Evolutionary conservation across 2,888 invertebrate genomes (phyloP), one percentile per base, ranked within the genome.

Genomic region (Parnassius glacialis): DNA sequence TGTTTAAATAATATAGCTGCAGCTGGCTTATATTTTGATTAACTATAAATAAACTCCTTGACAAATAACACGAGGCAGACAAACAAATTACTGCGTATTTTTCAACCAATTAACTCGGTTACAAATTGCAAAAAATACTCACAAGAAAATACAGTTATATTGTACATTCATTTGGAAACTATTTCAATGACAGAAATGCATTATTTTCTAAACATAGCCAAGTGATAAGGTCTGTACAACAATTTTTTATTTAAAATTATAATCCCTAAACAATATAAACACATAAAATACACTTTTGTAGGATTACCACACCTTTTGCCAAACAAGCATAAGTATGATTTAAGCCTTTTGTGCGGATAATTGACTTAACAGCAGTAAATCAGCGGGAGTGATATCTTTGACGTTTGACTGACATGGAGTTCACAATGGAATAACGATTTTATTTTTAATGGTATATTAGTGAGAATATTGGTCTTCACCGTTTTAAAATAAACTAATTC

Each of bases 301-400:
- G 56, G 59, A 58, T 62, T 62, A 62, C 51, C 54, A 75, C 82
- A 81, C 83, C 77, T 80, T 73, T 68, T 63, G 64, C 65, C 74
- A 84, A 84, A 84, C 77, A 79, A 65, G 68, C 73, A 60, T 75
- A 83, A 81, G 70, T 75, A 74, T 61, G 70, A 60, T 74, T 77
- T 77, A 62, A 75, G 63, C 62, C 84, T 81, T 81, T 87, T 87
- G 82, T 84, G 61, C 53, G 48, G 51, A 60, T 83, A 84, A 79
- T 83, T 79, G 79, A 75, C 76, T 79, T 77, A 76, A 76, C 73
- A 79, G 74, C 67, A 57, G 60, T 66, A 50, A 59, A 67, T 68
- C 81, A 80, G 79, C 81, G 76, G 83, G 84, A 72, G 79, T 77
- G 78, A 78, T 67, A 56, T 63, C 64, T 65, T 57, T 64, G 64